Conservation (phyloP, 2,888 invertebrate genomes). For the Phymatocera aterrima region DNA sequence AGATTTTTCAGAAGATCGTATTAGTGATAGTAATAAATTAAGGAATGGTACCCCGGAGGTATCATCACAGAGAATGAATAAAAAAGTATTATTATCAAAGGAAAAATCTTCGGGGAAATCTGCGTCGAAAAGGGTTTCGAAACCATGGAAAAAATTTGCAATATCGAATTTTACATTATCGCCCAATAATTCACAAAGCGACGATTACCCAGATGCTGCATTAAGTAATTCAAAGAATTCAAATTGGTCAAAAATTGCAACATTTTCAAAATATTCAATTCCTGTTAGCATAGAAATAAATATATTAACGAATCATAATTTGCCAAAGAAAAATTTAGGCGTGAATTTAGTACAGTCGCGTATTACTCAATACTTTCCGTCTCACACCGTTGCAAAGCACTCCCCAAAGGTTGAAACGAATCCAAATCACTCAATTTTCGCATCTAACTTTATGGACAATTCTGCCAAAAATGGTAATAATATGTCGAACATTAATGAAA, state of each 20-base stretch:
- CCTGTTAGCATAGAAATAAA: slow-evolving; percentile 23
- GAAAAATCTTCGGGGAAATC: not conserved
- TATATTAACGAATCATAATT: not conserved
- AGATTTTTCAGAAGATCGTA: not conserved
- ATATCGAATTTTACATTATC: not conserved
- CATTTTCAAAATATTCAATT: slow-evolving; percentile 26
- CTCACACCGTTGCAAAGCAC: not conserved
- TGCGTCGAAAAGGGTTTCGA: not conserved
- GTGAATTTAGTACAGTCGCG: slow-evolving; percentile 12
- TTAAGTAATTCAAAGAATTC: not conserved
- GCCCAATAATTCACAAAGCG: not conserved
- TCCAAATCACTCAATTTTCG: too few relatives aligned
- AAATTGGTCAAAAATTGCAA: not conserved
- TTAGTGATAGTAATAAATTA: not conserved
- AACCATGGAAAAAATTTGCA: not conserved
- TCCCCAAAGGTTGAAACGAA: not conserved
- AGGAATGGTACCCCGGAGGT: too few relatives aligned
- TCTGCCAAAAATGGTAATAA: not conserved
- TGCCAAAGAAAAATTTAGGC: not conserved
- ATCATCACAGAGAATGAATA: not conserved
- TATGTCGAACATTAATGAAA: not conserved
- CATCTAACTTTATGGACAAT: not conserved
- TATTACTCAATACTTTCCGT: not conserved
- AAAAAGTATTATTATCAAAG: not conserved
- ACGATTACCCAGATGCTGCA: not conserved